Evolutionary conservation across 2,888 invertebrate genomes (phyloP).

Genomic region (Pilophorus perplexus): DNA sequence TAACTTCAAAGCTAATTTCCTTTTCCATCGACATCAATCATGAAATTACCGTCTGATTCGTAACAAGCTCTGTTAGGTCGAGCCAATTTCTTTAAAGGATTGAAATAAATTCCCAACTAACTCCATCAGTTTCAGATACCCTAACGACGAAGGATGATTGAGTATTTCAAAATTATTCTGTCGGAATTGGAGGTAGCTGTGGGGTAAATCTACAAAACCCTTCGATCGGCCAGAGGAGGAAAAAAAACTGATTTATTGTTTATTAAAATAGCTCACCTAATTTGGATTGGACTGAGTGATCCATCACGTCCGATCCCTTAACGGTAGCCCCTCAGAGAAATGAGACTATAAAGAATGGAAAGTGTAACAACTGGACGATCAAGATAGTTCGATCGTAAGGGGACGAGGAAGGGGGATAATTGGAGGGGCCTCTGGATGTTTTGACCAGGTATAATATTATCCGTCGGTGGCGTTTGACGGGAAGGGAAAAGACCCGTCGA

Average conservation of each 20-base stretch:
- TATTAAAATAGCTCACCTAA: constrained; percentile 36
- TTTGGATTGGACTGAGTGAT: constrained; percentile 24
- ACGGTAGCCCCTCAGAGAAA: constrained; percentile 30
- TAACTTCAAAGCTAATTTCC: too few species aligned
- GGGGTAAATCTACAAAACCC: constrained; percentile 10
- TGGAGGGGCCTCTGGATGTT: constrained; percentile 24
- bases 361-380: constrained; percentile 31
- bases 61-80: too few species aligned
- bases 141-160: too few species aligned
- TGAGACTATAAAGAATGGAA: constrained; percentile 29
- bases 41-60: too few species aligned
- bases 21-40: too few species aligned
- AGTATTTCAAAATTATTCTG: background rate
- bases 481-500: background rate
- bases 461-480: constrained; percentile 11
- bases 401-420: constrained; percentile 6
- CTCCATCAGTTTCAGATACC: too few species aligned
- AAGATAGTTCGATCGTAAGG: background rate
- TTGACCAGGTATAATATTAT: constrained; percentile 28
- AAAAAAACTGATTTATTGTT: constrained; percentile 30
- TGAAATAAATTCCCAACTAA: too few species aligned
- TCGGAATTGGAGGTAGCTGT: background rate
- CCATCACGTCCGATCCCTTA: constrained; percentile 24
- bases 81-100: too few species aligned
- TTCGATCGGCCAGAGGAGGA: background rate